A percentile compares a stretch with the other conserved stretches of the same genome.
phyloP scores from a whole-genome alignment of 2,797 vertebrate species.

The Pelodytes ibericus region DNA sequence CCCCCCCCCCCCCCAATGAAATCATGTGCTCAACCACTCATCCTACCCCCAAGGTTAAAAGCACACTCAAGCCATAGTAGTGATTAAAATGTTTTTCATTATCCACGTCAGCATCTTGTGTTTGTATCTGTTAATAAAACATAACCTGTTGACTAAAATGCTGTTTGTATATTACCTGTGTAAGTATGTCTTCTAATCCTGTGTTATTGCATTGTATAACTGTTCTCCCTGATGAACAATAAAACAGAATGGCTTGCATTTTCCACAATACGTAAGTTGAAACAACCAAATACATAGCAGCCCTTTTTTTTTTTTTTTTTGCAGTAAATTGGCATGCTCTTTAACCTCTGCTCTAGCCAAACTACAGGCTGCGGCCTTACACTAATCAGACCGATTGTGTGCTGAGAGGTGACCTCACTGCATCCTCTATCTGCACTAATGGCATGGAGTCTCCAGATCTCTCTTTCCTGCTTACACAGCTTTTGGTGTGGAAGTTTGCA shows the following conservation, averaged over 20 bases:
- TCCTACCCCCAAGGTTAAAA: too few species aligned
- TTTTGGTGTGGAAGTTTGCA: constrained; percentile 2
- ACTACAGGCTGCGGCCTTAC: constrained; percentile 5
- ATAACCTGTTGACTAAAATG: constrained; percentile 67
- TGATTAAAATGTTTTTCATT: too few species aligned
- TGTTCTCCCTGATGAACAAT: constrained; percentile 76
- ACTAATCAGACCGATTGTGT: constrained; percentile 40
- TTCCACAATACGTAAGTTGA: constrained; percentile 91
- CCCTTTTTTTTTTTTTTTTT: constrained; percentile 65
- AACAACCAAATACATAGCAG: constrained; percentile 65
- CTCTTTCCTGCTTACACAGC: constrained; percentile 1
- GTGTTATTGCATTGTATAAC: constrained; percentile 87
- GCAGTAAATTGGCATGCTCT: constrained; percentile 81
- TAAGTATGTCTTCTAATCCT: constrained; percentile 83
- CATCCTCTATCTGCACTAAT: constrained; percentile 16
- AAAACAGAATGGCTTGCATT: constrained; percentile 91
- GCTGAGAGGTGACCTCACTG: not conserved
- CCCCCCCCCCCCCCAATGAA: too few species aligned
- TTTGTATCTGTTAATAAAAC: not conserved
- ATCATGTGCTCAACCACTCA: too few species aligned
- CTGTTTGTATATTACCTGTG: constrained; percentile 74
- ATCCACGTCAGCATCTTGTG: too few species aligned
- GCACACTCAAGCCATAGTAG: too few species aligned
- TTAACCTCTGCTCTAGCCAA: constrained; percentile 76
- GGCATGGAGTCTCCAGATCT: constrained; percentile 33